Conservation (phyloP, 1,140 invertebrate genomes). For the Conopomorpha cramerella region DNA sequence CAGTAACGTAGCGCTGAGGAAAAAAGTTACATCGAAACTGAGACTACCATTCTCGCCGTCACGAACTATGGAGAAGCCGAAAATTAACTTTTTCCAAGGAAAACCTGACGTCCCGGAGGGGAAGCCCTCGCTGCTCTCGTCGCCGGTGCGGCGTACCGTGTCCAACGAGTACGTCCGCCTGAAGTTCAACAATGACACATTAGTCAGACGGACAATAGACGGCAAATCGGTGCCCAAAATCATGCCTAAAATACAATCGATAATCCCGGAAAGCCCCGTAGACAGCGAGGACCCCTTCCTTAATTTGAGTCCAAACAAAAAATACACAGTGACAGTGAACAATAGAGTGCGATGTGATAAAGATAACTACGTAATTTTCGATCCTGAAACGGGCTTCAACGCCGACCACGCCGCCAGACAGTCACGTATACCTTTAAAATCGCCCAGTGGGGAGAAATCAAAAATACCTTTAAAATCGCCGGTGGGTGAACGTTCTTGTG, state of each 20-base stretch:
- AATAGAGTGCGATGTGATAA: slow-evolving; percentile 56
- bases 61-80: slow-evolving; percentile 46
- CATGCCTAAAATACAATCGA: slow-evolving; percentile 51
- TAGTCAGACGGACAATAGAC: slow-evolving; percentile 36
- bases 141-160: slow-evolving; percentile 41
- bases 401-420: slow-evolving; percentile 15
- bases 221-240: slow-evolving; percentile 46
- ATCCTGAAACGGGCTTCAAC: slow-evolving; percentile 50
- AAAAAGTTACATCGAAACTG: slow-evolving; percentile 38
- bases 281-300: slow-evolving; percentile 48
- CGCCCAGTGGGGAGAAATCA: slow-evolving; percentile 26
- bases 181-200: slow-evolving; percentile 43
- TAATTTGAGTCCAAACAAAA: slow-evolving; percentile 57
- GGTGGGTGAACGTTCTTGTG: slow-evolving; percentile 21
- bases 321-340: slow-evolving; percentile 55
- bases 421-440: slow-evolving; percentile 22
- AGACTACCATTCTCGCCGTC: slow-evolving; percentile 47
- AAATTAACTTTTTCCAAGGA: slow-evolving; percentile 44
- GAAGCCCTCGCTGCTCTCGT: slow-evolving; percentile 31
- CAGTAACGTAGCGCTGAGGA: slow-evolving; percentile 28
- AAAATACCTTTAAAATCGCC: slow-evolving; percentile 34
- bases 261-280: slow-evolving; percentile 54
- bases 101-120: slow-evolving; percentile 30
- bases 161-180: slow-evolving; percentile 53
- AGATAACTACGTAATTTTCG: slow-evolving; percentile 57